phyloP scores from a whole-genome alignment of 1,140 invertebrate genomes.

The Drosophila kurseongensis region DNA sequence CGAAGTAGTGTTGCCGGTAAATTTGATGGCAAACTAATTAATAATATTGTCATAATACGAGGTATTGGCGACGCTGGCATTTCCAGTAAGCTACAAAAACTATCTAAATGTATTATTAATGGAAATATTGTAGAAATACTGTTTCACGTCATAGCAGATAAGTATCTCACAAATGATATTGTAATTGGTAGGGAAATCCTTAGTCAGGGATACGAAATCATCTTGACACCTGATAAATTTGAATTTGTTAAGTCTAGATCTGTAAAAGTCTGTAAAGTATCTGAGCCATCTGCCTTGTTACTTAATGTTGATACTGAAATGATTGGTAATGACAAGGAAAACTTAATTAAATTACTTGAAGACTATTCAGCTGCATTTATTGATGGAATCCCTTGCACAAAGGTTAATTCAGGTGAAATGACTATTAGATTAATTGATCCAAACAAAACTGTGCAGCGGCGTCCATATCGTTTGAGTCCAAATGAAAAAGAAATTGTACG shows the following conservation, averaged over 20 bases:
- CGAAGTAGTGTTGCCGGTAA: conserved; percentile 8
- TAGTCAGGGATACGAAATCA: too few species aligned
- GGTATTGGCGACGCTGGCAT: conserved; percentile 1
- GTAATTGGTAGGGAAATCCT: not conserved
- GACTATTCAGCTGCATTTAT: conserved; percentile 16
- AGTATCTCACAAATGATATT: not conserved
- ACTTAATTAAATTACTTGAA: conserved; percentile 33
- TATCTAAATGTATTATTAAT: conserved; percentile 2
- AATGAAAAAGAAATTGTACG: conserved; percentile 12
- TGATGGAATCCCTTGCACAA: conserved; percentile 30
- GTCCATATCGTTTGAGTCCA: too few species aligned
- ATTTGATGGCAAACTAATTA: conserved; percentile 3
- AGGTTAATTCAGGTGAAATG: conserved; percentile 19
- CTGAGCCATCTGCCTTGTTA: conserved; percentile 3
- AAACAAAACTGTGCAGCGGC: not conserved
- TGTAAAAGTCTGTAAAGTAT: not conserved
- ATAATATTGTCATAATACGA: not conserved
- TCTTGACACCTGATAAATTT: conserved; percentile 4
- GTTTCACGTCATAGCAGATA: not conserved
- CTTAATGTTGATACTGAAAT: conserved; percentile 17
- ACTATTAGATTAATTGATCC: conserved; percentile 10
- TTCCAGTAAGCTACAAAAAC: not conserved
- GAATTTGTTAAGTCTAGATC: not conserved
- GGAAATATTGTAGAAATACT: not conserved
- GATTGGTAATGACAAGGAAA: conserved; percentile 10